These are phyloP conservation scores for Bellardia bayeri DNA, from an alignment of 2,888 invertebrate species.

Conservation along the genomic window DNA sequence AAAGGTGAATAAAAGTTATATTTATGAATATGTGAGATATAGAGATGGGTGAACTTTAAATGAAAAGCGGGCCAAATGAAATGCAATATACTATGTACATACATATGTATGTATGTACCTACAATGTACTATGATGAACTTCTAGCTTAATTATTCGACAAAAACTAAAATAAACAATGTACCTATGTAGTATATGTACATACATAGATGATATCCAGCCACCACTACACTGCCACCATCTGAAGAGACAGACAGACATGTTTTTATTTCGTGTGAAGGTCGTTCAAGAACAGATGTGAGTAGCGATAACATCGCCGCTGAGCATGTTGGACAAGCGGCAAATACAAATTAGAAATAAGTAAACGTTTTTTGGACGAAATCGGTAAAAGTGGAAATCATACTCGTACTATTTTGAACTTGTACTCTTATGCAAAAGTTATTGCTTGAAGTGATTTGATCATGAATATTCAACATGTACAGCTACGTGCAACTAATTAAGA, in stretches of 20 bases:
- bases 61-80: background rate
- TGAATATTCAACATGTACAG: no score
- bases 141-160: background rate
- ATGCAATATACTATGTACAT: background rate
- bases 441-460: no score
- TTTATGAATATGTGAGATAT: background rate
- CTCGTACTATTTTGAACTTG: background rate
- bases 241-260: background rate
- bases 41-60: slow-evolving; percentile 4
- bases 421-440: no score
- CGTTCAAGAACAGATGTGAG: slow-evolving; percentile 26
- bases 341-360: background rate
- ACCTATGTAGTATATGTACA: no score
- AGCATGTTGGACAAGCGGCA: background rate
- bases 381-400: background rate
- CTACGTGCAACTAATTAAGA: no score
- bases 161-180: background rate
- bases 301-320: background rate
- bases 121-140: background rate
- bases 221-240: background rate
- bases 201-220: background rate
- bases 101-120: no score
- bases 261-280: slow-evolving; percentile 15
- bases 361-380: background rate
- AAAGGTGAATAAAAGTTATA: slow-evolving; percentile 14